Evolutionary conservation across 2,888 invertebrate species (phyloP).

Genomic region (Limulus polyphemus): DNA sequence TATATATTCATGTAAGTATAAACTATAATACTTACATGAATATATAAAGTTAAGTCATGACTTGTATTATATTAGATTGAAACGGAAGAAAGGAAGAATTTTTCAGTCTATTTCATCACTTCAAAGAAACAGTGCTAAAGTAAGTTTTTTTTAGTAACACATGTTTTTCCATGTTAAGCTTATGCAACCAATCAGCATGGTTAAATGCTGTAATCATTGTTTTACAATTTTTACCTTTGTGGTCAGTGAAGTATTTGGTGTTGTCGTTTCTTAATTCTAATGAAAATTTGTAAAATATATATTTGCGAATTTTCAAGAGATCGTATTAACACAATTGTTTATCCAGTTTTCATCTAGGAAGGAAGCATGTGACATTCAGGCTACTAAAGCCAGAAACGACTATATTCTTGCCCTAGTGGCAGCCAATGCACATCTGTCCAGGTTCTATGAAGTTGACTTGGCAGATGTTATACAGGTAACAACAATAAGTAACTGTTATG

Average conservation of each 20-base stretch:
- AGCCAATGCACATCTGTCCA: slow-evolving; percentile 81
- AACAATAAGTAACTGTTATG: not conserved
- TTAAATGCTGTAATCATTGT: too few relatives aligned
- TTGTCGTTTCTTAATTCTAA: too few relatives aligned
- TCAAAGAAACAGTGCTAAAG: slow-evolving; percentile 94
- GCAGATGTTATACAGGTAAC: slow-evolving; percentile 64
- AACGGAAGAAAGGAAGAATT: slow-evolving; percentile 86
- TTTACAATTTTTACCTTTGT: too few relatives aligned
- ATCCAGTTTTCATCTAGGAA: slow-evolving; percentile 63
- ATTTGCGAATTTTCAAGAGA: too few relatives aligned
- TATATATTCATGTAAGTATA: too few relatives aligned
- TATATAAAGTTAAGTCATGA: too few relatives aligned
- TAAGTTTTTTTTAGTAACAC: slow-evolving; percentile 31
- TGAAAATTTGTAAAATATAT: too few relatives aligned
- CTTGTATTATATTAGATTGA: slow-evolving; percentile 24
- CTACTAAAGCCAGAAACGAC: slow-evolving; percentile 86
- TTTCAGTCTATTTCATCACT: slow-evolving; percentile 91
- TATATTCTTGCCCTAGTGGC: slow-evolving; percentile 80
- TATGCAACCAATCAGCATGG: too few relatives aligned
- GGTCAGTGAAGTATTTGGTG: too few relatives aligned
- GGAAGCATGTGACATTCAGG: slow-evolving; percentile 83
- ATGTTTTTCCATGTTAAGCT: too few relatives aligned
- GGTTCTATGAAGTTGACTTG: slow-evolving; percentile 82
- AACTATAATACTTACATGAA: too few relatives aligned
- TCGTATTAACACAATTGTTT: too few relatives aligned